Percentiles rank a stretch among this genome's conserved stretches.
phyloP scores from a whole-genome alignment of 2,888 invertebrate species.

The Germaria angustata region DNA sequence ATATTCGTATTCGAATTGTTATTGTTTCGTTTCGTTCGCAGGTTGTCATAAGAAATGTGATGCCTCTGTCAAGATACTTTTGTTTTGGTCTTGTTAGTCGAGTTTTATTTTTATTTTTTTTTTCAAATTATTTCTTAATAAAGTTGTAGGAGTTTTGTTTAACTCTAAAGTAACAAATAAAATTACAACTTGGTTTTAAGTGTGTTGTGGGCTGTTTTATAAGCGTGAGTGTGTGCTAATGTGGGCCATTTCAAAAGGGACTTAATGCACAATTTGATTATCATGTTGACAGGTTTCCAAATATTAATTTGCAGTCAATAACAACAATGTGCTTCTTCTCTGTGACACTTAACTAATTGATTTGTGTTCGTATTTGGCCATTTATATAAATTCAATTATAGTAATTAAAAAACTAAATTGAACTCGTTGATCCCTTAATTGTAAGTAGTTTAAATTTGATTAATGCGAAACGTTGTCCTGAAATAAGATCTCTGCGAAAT shows the following conservation, averaged over 20 bases:
- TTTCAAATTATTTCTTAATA: slow-evolving; percentile 37
- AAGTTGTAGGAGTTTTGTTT: slow-evolving; percentile 59
- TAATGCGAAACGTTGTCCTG: too few species aligned
- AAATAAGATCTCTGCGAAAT: too few species aligned
- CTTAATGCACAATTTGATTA: slow-evolving; percentile 44
- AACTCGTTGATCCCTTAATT: too few species aligned
- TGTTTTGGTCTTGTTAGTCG: slow-evolving; percentile 27
- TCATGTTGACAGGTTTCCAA: slow-evolving; percentile 59
- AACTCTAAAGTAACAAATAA: slow-evolving; percentile 23
- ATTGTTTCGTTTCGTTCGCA: slow-evolving; percentile 39
- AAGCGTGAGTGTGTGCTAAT: slow-evolving; percentile 24
- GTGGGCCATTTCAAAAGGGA: slow-evolving; percentile 59
- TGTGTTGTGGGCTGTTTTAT: background rate
- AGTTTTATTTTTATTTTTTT: background rate
- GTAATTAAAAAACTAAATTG: too few species aligned
- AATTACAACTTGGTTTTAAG: slow-evolving; percentile 22
- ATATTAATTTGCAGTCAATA: slow-evolving; percentile 40
- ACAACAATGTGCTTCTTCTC: slow-evolving; percentile 30
- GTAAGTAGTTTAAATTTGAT: too few species aligned
- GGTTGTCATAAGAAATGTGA: slow-evolving; percentile 63
- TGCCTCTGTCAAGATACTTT: slow-evolving; percentile 61
- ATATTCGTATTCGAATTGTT: slow-evolving; percentile 12
- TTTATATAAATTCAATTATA: too few species aligned
- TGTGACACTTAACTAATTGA: slow-evolving; percentile 40
- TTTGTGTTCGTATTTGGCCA: background rate